Evolutionary conservation across 2,888 invertebrate species (phyloP).

Genomic region (Stenodera caucasica): DNA sequence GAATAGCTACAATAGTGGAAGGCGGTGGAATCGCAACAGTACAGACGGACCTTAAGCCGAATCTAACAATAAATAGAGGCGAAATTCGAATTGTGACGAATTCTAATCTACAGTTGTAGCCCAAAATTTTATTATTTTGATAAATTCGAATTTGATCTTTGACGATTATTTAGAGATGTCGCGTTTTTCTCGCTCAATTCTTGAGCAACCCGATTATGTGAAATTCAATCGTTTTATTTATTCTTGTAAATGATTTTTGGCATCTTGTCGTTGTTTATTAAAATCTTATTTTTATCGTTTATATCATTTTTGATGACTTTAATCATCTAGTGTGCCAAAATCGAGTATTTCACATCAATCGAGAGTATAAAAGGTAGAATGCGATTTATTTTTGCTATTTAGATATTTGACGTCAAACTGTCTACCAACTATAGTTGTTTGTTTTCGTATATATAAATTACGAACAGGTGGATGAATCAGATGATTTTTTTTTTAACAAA

Average conservation of each 20-base stretch:
- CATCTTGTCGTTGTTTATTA: background rate
- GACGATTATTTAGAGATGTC: too few relatives aligned
- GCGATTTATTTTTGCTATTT: background rate
- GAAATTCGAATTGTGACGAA: too few relatives aligned
- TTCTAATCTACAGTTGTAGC: too few relatives aligned
- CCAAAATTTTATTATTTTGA: too few relatives aligned
- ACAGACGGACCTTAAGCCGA: too few relatives aligned
- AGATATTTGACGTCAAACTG: background rate
- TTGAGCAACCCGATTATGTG: too few relatives aligned
- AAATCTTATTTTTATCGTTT: background rate
- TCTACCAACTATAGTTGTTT: background rate
- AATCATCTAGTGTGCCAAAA: background rate
- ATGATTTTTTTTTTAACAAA: background rate
- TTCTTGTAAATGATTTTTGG: background rate
- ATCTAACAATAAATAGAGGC: too few relatives aligned
- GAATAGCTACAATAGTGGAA: constrained; percentile 19
- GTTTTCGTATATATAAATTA: background rate
- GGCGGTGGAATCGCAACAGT: too few relatives aligned
- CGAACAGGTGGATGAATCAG: background rate
- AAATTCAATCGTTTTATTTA: too few relatives aligned
- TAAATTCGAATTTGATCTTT: too few relatives aligned
- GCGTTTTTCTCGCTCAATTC: too few relatives aligned
- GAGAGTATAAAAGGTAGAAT: background rate
- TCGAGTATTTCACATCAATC: background rate
- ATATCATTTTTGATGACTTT: background rate